Evolutionary conservation across 2,113 vertebrate genomes (phyloP).

Genomic region (Hoplias malabaricus): DNA sequence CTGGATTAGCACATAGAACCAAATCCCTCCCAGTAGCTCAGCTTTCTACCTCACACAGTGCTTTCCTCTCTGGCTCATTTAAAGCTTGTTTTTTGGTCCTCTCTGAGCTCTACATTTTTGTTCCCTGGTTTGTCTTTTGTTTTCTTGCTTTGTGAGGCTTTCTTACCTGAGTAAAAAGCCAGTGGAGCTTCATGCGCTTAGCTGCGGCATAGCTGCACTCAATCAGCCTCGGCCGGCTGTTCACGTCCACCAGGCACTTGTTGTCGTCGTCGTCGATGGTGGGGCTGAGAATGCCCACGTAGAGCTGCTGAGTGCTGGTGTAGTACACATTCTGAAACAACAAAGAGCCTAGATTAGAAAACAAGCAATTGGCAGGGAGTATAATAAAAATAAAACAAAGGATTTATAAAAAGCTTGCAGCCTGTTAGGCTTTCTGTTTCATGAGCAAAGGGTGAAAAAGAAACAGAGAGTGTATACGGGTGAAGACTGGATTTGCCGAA

Average conservation of each 20-base stretch:
- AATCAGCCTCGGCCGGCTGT: conserved; percentile 88
- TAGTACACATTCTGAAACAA: conserved; percentile 94
- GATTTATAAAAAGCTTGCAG: background rate
- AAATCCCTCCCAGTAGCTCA: background rate
- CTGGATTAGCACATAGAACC: background rate
- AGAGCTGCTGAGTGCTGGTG: conserved; percentile 88
- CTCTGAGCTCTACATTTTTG: background rate
- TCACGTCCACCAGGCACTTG: conserved; percentile 97
- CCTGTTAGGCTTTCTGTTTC: background rate
- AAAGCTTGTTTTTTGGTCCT: background rate
- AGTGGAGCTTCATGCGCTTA: conserved; percentile 97
- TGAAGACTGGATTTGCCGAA: background rate
- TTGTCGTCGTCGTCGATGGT: conserved; percentile 95
- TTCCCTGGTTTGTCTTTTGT: background rate
- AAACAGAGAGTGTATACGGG: background rate
- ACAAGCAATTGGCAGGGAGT: too few relatives aligned
- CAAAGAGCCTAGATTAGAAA: conserved; percentile 33
- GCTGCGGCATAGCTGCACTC: conserved; percentile 94
- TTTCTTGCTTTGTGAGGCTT: background rate
- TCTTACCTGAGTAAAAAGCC: conserved; percentile 94
- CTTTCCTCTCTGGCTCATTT: background rate
- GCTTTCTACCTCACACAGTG: background rate
- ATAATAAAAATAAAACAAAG: background rate
- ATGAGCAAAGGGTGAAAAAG: background rate
- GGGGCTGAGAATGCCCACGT: conserved; percentile 91